These are phyloP conservation scores for Diarsia rubi DNA, from an alignment of 2,888 invertebrate species.

Conservation along the genomic window DNA sequence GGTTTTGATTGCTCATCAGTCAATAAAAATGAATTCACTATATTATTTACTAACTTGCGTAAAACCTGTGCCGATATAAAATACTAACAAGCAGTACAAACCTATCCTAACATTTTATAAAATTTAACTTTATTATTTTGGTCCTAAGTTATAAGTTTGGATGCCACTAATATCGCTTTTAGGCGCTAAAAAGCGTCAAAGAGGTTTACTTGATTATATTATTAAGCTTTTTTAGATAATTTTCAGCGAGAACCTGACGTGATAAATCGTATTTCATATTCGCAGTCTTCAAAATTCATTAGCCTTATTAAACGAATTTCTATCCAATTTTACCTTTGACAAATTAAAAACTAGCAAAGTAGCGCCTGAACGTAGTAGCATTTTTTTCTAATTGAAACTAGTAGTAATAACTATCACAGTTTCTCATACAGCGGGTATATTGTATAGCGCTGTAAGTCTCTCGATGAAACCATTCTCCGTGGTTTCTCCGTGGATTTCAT, in stretches of 20 bases:
- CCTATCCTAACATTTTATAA: conserved; percentile 36
- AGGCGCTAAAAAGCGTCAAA: conserved; percentile 43
- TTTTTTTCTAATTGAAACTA: conserved; percentile 44
- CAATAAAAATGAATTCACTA: conserved; percentile 8
- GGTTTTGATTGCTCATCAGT: neutral
- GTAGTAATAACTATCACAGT: conserved; percentile 57
- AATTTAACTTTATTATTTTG: conserved; percentile 37
- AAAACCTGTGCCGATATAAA: conserved; percentile 55
- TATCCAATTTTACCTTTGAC: conserved; percentile 17
- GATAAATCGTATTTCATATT: conserved; percentile 49
- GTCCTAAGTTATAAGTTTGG: conserved; percentile 54
- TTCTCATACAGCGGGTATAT: conserved; percentile 81
- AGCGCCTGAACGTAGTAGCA: conserved; percentile 42
- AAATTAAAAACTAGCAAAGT: conserved; percentile 32
- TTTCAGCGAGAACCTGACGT: conserved; percentile 22
- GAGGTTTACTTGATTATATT: neutral
- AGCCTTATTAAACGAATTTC: conserved; percentile 40
- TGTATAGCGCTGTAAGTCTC: conserved; percentile 82
- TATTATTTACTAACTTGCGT: conserved; percentile 8
- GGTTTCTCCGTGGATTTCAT: conserved; percentile 76
- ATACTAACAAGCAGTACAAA: conserved; percentile 52
- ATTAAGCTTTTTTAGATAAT: neutral
- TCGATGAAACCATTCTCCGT: conserved; percentile 83
- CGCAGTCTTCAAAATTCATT: conserved; percentile 44
- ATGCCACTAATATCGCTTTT: conserved; percentile 34